Base-by-base conservation (phyloP, 2,797 vertebrate genomes). In the Clarias pachynema region DNA sequence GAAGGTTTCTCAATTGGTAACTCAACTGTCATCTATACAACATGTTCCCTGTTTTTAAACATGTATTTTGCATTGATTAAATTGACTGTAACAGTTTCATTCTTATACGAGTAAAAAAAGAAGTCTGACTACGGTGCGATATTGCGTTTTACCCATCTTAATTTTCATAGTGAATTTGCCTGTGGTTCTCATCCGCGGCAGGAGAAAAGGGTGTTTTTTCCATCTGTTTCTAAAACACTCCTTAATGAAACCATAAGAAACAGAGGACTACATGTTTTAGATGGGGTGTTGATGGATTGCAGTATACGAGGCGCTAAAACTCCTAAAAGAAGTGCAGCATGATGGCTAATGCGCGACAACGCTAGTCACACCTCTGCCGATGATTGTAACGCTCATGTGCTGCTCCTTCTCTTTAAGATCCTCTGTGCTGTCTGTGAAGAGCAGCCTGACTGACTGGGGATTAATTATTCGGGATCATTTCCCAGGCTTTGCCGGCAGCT, bases 391-490 rank as follows among this genome's bases (percentile, higher is more conserved):
- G 91, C 93, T 94, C 91, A 89, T 79, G 85, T 74, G 88, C 93
- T 88, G 90, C 91, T 92, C 89, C 90, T 93, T 91, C 88, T 89
- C 90, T 93, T 93, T 93, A 91, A 94, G 94, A 93, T 93, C 93
- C 92, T 93, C 90, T 90, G 92, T 90, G 93, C 68, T 79, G 70
- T 81, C 81, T 90, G 90, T 91, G 90, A 93, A 92, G 93, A 94
- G 92, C 92, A 91, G 91, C 89, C 90, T 92, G 93, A 94, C 92
- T 93, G 94, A 94, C 93, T 93, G 90, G 94, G 95, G 94, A 95
- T 95, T 95, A 94, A 95, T 95, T 95, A 94, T 95, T 95, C 93
- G 90, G 93, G 92, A 93, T 94, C 93, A 93, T 94, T 94, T 94
- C 93, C 93, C 93, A 73, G 93, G 90, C 89, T 94, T 92, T 91